Percentiles rank a stretch among this genome's conserved stretches.
These are phyloP conservation scores for Nemopilema nomurai DNA, from an alignment of 30 jellyfish, hydroid and myxozoan genomes.

Conservation along the genomic window DNA sequence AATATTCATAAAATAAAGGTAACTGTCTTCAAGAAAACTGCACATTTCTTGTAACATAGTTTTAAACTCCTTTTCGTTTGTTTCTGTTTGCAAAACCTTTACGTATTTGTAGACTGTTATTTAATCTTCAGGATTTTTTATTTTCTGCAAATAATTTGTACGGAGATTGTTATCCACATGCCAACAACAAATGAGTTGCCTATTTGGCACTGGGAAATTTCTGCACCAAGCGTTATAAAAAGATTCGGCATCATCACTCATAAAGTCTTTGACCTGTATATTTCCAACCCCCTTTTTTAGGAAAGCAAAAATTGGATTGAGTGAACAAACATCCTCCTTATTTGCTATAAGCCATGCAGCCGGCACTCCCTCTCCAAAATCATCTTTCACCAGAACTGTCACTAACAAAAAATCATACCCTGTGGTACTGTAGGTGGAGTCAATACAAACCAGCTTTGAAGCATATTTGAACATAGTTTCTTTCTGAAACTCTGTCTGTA, in stretches of 20 bases:
- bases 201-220: conserved; percentile 19
- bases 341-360: conserved; percentile 66
- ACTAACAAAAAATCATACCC: conserved; percentile 12
- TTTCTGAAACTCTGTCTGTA: conserved; percentile 2
- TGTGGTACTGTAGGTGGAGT: conserved; percentile 44
- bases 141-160: conserved; percentile 5
- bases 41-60: conserved; percentile 34
- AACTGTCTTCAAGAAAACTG: conserved; percentile 18
- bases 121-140: conserved; percentile 7
- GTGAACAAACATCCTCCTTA: conserved; percentile 58
- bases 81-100: conserved; percentile 33
- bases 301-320: conserved; percentile 45
- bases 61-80: conserved; percentile 20
- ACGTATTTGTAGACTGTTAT: conserved; percentile 10
- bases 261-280: conserved; percentile 30
- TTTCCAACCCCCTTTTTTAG: conserved; percentile 26
- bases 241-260: conserved; percentile 68
- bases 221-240: conserved; percentile 43
- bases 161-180: conserved; percentile 56
- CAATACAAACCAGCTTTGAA: conserved; percentile 26
- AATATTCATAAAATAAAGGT: conserved; percentile 30
- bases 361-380: conserved; percentile 62
- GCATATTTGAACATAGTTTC: conserved; percentile 8
- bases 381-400: conserved; percentile 56
- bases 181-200: conserved; percentile 59